Conservation (phyloP, 1,140 invertebrate species). For the Trichomalopsis sarcophagae region DNA sequence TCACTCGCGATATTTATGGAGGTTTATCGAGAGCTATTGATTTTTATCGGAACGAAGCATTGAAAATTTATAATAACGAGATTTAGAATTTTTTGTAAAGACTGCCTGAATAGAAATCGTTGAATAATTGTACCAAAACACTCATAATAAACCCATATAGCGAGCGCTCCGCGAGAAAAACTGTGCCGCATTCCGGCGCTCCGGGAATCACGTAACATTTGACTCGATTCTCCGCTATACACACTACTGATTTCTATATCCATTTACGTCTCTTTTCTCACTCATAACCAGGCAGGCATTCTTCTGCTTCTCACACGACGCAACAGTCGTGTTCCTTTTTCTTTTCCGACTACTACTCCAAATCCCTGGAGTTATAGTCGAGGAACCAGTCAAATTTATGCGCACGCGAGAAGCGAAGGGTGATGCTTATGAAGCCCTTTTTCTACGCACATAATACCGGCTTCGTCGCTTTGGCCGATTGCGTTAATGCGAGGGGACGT, state of each 20-base stretch:
- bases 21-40: neutral
- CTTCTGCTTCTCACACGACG: neutral
- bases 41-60: neutral
- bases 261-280: neutral
- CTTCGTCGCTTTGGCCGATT: neutral
- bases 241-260: neutral
- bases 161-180: neutral
- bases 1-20: neutral
- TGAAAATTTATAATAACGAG: too few species aligned
- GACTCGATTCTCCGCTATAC: neutral
- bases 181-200: neutral
- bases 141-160: neutral
- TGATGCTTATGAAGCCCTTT: neutral
- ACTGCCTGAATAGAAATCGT: neutral
- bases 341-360: neutral
- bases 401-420: neutral
- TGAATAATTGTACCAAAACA: neutral
- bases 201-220: constrained; percentile 2
- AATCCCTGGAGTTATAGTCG: neutral
- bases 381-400: constrained; percentile 6
- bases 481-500: neutral
- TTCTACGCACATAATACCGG: neutral
- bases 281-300: neutral
- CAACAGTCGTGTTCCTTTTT: neutral
- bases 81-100: too few species aligned